Base-by-base conservation (phyloP, 2,888 invertebrate species). In the Phyllotreta cruciferae region DNA sequence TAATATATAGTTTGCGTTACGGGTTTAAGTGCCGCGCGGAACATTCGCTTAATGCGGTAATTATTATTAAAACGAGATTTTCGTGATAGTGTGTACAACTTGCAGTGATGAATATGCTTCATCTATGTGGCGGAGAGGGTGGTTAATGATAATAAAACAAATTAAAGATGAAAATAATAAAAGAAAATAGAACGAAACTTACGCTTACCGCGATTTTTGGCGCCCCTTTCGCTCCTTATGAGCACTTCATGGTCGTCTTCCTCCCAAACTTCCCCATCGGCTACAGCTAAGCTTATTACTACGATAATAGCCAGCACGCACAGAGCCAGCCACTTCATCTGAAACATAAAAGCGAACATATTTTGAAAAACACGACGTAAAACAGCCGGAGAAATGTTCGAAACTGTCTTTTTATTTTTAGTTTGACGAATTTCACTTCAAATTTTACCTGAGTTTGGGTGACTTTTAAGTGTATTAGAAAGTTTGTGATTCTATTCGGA, bases 211-310 rank as follows among this genome's bases (percentile, higher is more conserved):
- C 86, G 86, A 80, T 88, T 89, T 82, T 91, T 91, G 80, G 92
- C 88, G 66, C 91, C 92, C 66, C 93, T 87, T 79, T 90, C 90
- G 77, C 87, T 91, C 76, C 93, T 88, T 74, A 92, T 89, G 70
- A 92, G 87, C 63, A 92, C 87, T 80, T 92, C 92, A 77, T 88
- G 90, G 75, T 91, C 90, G 75, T 88, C 88, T 77, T 92, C 92
- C 78, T 92, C 90, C 88, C 88, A 88, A 64, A 90, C 87, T 82
- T 92, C 92, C 6, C 90, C 90, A 73, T 88, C 88, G 8, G 85
- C 86, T 52, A 83, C 78, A 34, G 83, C 82, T 69, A 85, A 73
- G 72, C 85, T 78, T 69, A 87, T 79, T 73, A 86, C 77, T 54
- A 83, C 82, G 66, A 85, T 79, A 24, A 24, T 24, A 77, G 83